Evolutionary conservation across 2,113 vertebrate species (phyloP).

Genomic region (Oxyruncus cristatus): DNA sequence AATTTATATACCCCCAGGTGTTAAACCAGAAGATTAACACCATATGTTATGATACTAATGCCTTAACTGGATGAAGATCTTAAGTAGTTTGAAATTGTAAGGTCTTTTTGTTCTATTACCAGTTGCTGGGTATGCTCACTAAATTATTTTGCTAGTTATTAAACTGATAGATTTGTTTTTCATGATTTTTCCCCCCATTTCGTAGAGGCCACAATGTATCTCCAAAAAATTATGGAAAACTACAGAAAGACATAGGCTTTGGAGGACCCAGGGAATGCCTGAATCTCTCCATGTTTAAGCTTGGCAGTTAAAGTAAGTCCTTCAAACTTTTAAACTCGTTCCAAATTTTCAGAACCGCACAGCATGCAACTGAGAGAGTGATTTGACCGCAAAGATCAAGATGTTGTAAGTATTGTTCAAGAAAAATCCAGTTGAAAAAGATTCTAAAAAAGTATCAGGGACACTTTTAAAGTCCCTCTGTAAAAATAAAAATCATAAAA

Average conservation of each 20-base stretch:
- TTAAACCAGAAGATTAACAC: neutral
- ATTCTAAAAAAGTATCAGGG: constrained; percentile 46
- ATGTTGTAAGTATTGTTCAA: constrained; percentile 55
- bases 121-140: neutral
- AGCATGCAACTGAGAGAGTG: constrained; percentile 27
- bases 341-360: constrained; percentile 46
- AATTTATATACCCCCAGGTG: neutral
- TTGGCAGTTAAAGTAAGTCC: constrained; percentile 1
- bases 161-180: neutral
- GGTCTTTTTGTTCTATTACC: neutral
- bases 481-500: constrained; percentile 43
- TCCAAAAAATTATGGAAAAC: neutral
- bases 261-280: neutral
- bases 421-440: constrained; percentile 46
- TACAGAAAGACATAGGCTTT: neutral
- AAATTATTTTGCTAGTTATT: neutral
- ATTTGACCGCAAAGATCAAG: constrained; percentile 48
- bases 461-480: constrained; percentile 23
- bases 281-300: neutral
- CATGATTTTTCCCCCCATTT: neutral
- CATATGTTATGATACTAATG: neutral
- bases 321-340: constrained; percentile 36
- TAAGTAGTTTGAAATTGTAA: neutral
- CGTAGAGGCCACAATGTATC: neutral
- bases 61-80: neutral